These are phyloP conservation scores for Steinernema hermaphroditum DNA, from an alignment of 2,888 invertebrate genomes.

Conservation along the genomic window DNA sequence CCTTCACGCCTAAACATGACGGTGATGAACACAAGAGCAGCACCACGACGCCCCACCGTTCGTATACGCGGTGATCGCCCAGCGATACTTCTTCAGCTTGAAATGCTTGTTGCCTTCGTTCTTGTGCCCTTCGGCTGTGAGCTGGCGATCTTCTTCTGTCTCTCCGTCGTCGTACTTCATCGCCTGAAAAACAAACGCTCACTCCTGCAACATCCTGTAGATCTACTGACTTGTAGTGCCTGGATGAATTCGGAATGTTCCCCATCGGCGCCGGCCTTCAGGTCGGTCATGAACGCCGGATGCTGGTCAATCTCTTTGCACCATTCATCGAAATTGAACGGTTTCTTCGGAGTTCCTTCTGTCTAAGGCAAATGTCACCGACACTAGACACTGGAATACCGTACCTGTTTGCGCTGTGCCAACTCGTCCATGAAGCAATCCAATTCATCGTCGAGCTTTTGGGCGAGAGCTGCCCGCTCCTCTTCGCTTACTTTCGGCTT, in stretches of 20 bases:
- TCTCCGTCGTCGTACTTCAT: constrained; percentile 77
- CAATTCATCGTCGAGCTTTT: constrained; percentile 61
- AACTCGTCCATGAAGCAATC: constrained; percentile 62
- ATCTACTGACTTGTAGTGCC: constrained; percentile 73
- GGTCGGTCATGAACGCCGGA: constrained; percentile 63
- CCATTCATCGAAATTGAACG: constrained; percentile 64
- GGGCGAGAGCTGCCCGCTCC: constrained; percentile 52
- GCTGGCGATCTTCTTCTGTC: constrained; percentile 71
- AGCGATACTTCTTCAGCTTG: constrained; percentile 86
- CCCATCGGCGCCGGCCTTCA: constrained; percentile 46
- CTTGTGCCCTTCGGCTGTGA: constrained; percentile 84
- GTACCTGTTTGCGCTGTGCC: constrained; percentile 52
- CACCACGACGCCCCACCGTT: constrained; percentile 71
- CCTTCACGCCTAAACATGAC: constrained; percentile 73
- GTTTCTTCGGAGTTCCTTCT: constrained; percentile 45
- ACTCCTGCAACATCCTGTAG: neutral
- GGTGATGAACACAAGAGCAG: neutral
- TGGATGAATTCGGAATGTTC: constrained; percentile 57
- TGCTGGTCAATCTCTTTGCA: constrained; percentile 62
- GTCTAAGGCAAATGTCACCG: no score
- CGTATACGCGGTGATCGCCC: constrained; percentile 80
- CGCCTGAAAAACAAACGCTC: constrained; percentile 73
- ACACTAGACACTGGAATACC: constrained; percentile 4
- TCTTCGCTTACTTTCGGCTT: constrained; percentile 45
- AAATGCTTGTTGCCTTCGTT: constrained; percentile 95